Evolutionary conservation across 2,113 vertebrate species (phyloP).

Genomic region (Laticauda laticaudata): DNA sequence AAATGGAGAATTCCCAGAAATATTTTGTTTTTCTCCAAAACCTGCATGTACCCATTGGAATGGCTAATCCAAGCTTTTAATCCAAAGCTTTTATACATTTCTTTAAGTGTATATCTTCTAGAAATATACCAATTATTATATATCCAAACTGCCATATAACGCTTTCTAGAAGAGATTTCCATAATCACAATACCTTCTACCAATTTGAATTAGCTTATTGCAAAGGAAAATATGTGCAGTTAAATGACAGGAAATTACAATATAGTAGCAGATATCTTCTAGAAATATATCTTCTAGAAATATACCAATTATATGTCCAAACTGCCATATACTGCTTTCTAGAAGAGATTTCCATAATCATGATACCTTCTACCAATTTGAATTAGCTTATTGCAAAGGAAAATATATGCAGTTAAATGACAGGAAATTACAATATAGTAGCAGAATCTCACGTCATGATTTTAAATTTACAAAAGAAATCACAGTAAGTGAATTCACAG

Average conservation of each 20-base stretch:
- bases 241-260: not conserved
- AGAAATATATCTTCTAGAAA: no score
- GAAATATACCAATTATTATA: not conserved
- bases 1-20: not conserved
- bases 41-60: not conserved
- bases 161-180: not conserved
- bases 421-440: not conserved
- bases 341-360: not conserved
- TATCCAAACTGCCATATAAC: not conserved
- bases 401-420: not conserved
- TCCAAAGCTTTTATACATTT: not conserved
- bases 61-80: not conserved
- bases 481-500: no score
- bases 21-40: not conserved
- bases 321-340: not conserved
- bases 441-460: not conserved
- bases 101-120: not conserved
- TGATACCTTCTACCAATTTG: not conserved
- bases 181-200: not conserved
- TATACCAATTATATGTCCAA: not conserved
- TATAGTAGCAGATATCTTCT: not conserved
- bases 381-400: not conserved
- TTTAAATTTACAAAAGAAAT: not conserved
- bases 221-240: not conserved
- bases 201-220: not conserved